Evolutionary conservation across 2,113 vertebrate species (phyloP).

Genomic region (Heliornis fulica): DNA sequence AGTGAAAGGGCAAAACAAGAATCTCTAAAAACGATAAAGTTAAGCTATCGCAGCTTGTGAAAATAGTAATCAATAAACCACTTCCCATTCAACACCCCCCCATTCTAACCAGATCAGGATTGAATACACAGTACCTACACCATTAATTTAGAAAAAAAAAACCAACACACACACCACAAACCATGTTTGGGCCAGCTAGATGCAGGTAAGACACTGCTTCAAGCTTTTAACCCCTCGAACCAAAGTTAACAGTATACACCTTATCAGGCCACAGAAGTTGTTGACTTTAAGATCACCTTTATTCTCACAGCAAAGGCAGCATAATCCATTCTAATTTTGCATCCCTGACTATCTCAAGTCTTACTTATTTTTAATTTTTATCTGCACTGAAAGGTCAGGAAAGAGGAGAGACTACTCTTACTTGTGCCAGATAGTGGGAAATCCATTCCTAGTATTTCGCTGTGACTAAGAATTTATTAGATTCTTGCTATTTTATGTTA

Average conservation of each 20-base stretch:
- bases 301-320: not conserved
- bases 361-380: not conserved
- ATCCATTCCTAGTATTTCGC: not conserved
- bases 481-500: not conserved
- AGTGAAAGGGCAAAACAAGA: conserved; percentile 34
- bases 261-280: not conserved
- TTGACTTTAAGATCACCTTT: not conserved
- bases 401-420: not conserved
- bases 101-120: not conserved
- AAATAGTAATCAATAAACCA: conserved; percentile 33
- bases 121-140: not conserved
- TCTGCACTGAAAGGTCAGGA: not conserved
- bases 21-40: conserved; percentile 22
- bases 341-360: not conserved
- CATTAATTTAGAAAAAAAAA: not conserved
- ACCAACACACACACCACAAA: too few relatives aligned
- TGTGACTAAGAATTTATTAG: not conserved
- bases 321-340: not conserved
- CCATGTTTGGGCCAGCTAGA: not conserved
- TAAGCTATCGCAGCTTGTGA: not conserved
- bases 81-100: conserved; percentile 11
- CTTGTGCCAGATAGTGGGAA: not conserved
- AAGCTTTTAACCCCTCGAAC: not conserved
- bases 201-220: not conserved
- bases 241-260: not conserved